Evolutionary conservation across 2,888 invertebrate species (phyloP), one percentile per base, ranked within the genome.

Genomic region (Uloborus plumipes): DNA sequence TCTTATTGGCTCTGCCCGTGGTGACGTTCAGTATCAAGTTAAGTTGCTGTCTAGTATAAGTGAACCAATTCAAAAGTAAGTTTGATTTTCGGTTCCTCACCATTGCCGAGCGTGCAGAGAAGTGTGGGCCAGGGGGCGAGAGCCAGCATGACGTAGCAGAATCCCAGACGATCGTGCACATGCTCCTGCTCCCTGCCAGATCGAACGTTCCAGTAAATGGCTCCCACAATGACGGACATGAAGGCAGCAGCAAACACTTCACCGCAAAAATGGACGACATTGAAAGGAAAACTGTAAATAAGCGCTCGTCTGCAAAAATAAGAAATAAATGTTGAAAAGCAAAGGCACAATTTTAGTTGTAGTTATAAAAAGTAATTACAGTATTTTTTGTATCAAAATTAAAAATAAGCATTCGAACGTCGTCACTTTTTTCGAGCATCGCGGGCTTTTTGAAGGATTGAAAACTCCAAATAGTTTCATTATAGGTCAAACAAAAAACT

Each of bases 181-280:
- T 87, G 87, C 62, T 88, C 88, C 84, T 89, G 89, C 70, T 88
- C 88, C 9, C 87, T 86, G 2, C 86, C 86, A 59, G 76, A 73
- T 0, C 95, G 94, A 6, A 96, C 92, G 88, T 96, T 95, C 95
- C 96, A 96, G 89, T 95, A 97, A 86, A 96, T 93, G 86, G 94
- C 93, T 58, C 97, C 97, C 50, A 95, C 92, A 85, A 94, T 91
- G 72, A 97, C 91, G 3, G 97, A 96, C 88, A 97, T 91, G 85
- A 94, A 91, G 1, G 94, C 94, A 0, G 96, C 93, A 18, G 95
- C 91, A 22, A 96, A 91, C 15, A 96, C 91, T 85, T 94, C 92
- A 59, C 93, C 92, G 51, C 95, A 91, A 90, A 96, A 93, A 86
- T 93, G 93, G 0, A 95, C 92, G 55, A 96, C 89, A 4, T 95